Evolutionary conservation across 2,113 vertebrate species (phyloP).

Genomic region (Mormoops blainvillei): DNA sequence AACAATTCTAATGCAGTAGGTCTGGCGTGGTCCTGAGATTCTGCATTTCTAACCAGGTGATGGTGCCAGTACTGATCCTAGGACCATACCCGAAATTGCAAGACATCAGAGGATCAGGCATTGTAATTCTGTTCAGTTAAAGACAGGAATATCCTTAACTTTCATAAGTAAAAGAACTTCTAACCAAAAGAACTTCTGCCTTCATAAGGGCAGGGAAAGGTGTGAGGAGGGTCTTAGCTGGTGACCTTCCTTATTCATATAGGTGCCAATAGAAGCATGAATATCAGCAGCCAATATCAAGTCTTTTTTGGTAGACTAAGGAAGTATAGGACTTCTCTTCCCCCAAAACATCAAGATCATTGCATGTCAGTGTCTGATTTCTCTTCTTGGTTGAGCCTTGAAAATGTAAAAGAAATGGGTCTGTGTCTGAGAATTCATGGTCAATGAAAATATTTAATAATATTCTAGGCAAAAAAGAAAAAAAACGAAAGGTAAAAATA

Average conservation of each 20-base stretch:
- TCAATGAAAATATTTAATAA: neutral
- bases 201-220: neutral
- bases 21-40: neutral
- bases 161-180: neutral
- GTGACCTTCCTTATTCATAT: neutral
- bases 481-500: neutral
- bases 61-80: neutral
- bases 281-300: neutral
- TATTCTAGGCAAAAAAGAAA: neutral
- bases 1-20: neutral
- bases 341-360: neutral
- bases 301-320: neutral
- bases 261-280: neutral
- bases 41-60: neutral
- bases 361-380: neutral
- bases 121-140: neutral
- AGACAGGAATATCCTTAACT: neutral
- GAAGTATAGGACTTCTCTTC: neutral
- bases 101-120: neutral
- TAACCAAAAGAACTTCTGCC: neutral
- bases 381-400: neutral
- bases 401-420: neutral
- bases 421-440: neutral
- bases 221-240: neutral
- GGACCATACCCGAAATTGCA: neutral